These are phyloP conservation scores for Styela plicata DNA, from an alignment of 23 tunicate genomes.

Conservation along the genomic window DNA sequence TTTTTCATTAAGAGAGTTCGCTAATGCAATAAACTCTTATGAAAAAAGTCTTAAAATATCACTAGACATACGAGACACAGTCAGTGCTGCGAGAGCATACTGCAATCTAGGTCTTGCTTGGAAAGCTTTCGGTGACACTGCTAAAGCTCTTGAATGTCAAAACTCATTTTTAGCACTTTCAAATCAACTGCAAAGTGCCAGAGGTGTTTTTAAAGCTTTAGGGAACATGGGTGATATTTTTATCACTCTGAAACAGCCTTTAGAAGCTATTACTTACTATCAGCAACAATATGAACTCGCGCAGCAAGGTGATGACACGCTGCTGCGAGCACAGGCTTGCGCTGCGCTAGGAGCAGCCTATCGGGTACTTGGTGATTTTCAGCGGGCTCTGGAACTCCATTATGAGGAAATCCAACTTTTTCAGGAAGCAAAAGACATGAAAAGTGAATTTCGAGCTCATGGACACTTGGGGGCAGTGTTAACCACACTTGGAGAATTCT, in stretches of 20 bases:
- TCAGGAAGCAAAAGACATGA: constrained; percentile 43
- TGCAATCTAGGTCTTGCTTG: constrained; percentile 79
- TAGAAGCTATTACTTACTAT: constrained; percentile 46
- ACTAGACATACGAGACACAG: constrained; percentile 28
- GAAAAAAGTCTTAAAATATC: constrained; percentile 32
- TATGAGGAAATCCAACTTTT: constrained; percentile 47
- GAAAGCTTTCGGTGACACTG: constrained; percentile 39
- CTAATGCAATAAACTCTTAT: constrained; percentile 50
- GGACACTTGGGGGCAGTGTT: constrained; percentile 67
- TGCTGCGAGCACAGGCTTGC: constrained; percentile 55
- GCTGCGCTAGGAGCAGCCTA: constrained; percentile 47
- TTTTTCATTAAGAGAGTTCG: constrained; percentile 43
- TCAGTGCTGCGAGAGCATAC: constrained; percentile 61
- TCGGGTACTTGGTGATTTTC: constrained; percentile 30
- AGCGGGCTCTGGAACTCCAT: constrained; percentile 39
- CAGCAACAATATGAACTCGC: constrained; percentile 55
- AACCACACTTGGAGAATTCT: constrained; percentile 42
- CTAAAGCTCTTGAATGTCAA: constrained; percentile 64
- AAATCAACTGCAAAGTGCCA: constrained; percentile 48
- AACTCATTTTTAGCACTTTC: constrained; percentile 43
- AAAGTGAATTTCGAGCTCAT: constrained; percentile 73
- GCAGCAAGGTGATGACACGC: constrained; percentile 28
- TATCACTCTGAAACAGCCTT: constrained; percentile 25
- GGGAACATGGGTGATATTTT: constrained; percentile 79
- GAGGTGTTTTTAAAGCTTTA: constrained; percentile 66